Evolutionary conservation across 2,113 vertebrate genomes (phyloP).

Genomic region (Marmota monax): DNA sequence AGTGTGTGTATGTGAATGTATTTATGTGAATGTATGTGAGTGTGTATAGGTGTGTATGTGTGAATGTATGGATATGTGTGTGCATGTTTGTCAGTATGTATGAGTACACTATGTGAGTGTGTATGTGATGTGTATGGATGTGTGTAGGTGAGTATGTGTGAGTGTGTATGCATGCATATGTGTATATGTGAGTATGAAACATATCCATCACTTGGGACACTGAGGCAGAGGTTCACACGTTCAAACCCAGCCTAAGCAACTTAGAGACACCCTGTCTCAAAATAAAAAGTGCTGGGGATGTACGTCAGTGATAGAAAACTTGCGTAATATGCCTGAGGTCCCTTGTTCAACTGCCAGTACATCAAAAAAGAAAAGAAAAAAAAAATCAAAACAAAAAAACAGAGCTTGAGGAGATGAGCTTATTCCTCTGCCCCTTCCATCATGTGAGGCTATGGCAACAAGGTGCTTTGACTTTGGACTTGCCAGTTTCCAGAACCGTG

Average conservation of each 20-base stretch:
- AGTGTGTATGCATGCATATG: not conserved
- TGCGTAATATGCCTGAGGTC: too few species aligned
- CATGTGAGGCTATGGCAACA: too few species aligned
- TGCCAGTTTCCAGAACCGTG: too few species aligned
- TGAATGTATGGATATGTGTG: not conserved
- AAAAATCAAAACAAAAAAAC: too few species aligned
- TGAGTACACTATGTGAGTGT: not conserved
- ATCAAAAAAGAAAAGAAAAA: too few species aligned
- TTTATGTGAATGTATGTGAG: too few species aligned
- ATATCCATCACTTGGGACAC: not conserved
- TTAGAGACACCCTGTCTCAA: not conserved
- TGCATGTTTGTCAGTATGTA: not conserved
- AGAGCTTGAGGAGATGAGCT: too few species aligned
- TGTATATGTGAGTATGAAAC: not conserved
- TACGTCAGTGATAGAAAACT: not conserved
- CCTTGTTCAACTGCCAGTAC: too few species aligned
- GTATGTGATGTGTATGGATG: not conserved
- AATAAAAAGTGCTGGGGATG: not conserved
- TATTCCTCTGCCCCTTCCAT: too few species aligned
- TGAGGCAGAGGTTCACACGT: not conserved
- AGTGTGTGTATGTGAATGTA: rapidly evolving
- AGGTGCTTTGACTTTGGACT: too few species aligned
- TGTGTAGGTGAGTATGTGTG: not conserved
- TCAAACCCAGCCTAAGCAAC: not conserved
- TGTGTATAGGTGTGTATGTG: too few species aligned